Percentiles rank a stretch among this genome's conserved stretches.
Evolutionary conservation across 2,113 vertebrate genomes (phyloP).

Genomic region (Panthera uncia): DNA sequence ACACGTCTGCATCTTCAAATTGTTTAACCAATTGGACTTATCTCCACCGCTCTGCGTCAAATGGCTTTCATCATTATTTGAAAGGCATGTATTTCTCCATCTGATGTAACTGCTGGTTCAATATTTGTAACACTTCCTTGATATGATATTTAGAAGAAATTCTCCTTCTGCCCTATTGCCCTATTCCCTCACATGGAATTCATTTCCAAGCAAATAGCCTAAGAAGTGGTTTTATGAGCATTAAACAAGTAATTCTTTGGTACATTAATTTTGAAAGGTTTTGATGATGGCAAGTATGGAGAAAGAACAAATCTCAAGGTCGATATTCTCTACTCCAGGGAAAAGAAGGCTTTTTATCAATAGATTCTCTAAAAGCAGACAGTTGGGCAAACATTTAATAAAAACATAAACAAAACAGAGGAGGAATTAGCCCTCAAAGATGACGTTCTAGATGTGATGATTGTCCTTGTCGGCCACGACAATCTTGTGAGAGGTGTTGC

Average conservation of each 20-base stretch:
- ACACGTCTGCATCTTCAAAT: conserved; percentile 46
- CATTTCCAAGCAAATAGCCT: conserved; percentile 72
- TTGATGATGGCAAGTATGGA: conserved; percentile 26
- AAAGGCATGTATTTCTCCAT: conserved; percentile 57
- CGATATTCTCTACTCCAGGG: conserved; percentile 48
- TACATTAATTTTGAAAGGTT: conserved; percentile 69
- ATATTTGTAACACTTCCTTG: conserved; percentile 48
- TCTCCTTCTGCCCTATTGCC: conserved; percentile 52
- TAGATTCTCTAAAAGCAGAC: conserved; percentile 39
- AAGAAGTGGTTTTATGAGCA: conserved; percentile 66
- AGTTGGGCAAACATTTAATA: conserved; percentile 55
- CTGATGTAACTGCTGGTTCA: conserved; percentile 57
- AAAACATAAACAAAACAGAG: neutral
- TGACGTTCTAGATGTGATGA: neutral
- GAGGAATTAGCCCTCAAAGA: neutral
- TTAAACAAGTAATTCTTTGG: conserved; percentile 69
- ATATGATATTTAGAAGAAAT: conserved; percentile 62
- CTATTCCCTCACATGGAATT: conserved; percentile 52
- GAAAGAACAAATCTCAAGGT: conserved; percentile 60
- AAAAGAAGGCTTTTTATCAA: conserved; percentile 49
- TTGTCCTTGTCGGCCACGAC: neutral
- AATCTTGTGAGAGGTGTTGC: neutral
- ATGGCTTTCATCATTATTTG: conserved; percentile 47
- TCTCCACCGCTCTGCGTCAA: conserved; percentile 50
- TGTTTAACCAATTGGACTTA: conserved; percentile 62